These are phyloP conservation scores for Craterocephalus amniculus DNA, from an alignment of 2,797 vertebrate genomes.

Conservation along the genomic window DNA sequence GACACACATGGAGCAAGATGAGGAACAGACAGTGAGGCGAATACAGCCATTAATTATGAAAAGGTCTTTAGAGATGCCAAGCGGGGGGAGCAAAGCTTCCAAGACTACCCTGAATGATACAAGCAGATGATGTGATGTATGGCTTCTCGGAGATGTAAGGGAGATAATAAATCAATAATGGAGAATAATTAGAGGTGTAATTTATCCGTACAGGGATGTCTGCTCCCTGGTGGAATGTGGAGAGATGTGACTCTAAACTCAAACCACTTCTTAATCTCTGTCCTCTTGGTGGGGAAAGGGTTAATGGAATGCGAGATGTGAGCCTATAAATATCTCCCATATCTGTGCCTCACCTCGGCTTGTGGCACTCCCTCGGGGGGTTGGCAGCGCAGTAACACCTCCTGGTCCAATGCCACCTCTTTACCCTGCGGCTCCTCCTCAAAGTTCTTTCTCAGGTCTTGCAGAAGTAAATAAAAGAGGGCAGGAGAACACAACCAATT, in stretches of 20 bases:
- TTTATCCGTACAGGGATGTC: conserved; percentile 60
- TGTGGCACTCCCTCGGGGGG: conserved; percentile 96
- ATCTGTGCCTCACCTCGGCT: conserved; percentile 89
- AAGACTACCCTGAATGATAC: conserved; percentile 76
- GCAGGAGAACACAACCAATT: conserved; percentile 54
- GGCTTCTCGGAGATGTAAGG: conserved; percentile 72
- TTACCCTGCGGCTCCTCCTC: conserved; percentile 95
- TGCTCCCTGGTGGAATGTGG: conserved; percentile 34
- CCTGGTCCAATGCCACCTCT: conserved; percentile 96
- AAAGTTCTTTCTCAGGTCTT: conserved; percentile 98
- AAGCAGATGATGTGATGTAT: conserved; percentile 75
- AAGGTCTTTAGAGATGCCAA: conserved; percentile 80
- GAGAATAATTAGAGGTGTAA: conserved; percentile 81
- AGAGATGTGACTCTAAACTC: conserved; percentile 42
- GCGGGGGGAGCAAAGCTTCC: conserved; percentile 70
- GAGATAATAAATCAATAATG: conserved; percentile 80
- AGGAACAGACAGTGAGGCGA: conserved; percentile 65
- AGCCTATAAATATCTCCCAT: conserved; percentile 73
- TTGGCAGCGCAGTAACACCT: conserved; percentile 93
- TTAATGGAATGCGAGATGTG: conserved; percentile 59
- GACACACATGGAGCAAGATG: conserved; percentile 54
- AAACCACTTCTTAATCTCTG: conserved; percentile 55
- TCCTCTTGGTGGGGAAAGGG: conserved; percentile 63
- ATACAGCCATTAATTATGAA: conserved; percentile 82
- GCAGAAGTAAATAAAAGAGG: conserved; percentile 9